Percentiles rank a stretch among this genome's conserved stretches.
These are phyloP conservation scores for Neria commutata DNA, from an alignment of 2,888 invertebrate genomes.

Conservation along the genomic window DNA sequence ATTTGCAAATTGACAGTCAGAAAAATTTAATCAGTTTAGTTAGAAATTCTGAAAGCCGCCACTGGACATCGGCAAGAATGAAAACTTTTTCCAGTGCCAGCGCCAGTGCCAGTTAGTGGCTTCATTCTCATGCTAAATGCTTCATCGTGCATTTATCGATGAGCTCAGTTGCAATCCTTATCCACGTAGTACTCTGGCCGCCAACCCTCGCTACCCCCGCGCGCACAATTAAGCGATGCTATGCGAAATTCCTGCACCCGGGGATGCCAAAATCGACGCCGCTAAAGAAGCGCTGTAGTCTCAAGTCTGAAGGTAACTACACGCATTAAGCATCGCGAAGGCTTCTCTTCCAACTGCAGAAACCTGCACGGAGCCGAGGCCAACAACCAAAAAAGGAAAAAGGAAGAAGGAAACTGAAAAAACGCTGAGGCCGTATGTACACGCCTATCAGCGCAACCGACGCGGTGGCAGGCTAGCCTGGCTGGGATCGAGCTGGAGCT, in stretches of 20 bases:
- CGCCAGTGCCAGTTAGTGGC: slow-evolving; percentile 14
- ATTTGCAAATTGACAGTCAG: not conserved
- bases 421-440: slow-evolving; percentile 44
- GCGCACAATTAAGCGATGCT: slow-evolving; percentile 5
- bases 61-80: not conserved
- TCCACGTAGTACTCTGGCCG: not conserved
- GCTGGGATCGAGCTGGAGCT: not conserved
- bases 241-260: slow-evolving; percentile 36
- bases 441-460: slow-evolving; percentile 56
- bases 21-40: not conserved
- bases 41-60: not conserved
- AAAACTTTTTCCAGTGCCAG: too few relatives aligned
- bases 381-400: slow-evolving; percentile 21
- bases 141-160: slow-evolving; percentile 38
- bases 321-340: slow-evolving; percentile 21
- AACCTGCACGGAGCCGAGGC: slow-evolving; percentile 23
- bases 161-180: not conserved
- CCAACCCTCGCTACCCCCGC: not conserved
- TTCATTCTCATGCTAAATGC: slow-evolving; percentile 34
- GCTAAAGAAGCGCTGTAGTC: slow-evolving; percentile 19
- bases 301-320: slow-evolving; percentile 22
- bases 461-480: slow-evolving; percentile 54
- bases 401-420: too few relatives aligned
- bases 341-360: slow-evolving; percentile 15
- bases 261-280: slow-evolving; percentile 36